Evolutionary conservation across 64 coral and sea anemone species (phyloP).

Genomic region (Orbicella faveolata): DNA sequence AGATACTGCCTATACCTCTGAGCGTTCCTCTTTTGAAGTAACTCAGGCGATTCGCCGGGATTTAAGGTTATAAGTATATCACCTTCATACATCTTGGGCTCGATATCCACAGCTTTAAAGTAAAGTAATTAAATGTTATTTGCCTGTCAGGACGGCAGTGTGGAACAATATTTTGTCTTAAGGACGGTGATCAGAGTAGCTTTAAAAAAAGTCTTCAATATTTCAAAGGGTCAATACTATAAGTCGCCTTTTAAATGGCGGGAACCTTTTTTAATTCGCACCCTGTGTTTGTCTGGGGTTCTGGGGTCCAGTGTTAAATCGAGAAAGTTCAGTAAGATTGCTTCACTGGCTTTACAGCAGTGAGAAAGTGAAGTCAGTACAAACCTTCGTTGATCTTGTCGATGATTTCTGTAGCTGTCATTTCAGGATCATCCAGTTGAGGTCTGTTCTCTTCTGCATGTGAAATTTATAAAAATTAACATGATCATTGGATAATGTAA

Average conservation of each 20-base stretch:
- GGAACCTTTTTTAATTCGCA: too few species aligned
- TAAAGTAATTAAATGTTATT: too few species aligned
- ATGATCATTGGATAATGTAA: not conserved
- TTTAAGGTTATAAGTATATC: slow-evolving; percentile 18
- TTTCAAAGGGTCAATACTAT: too few species aligned
- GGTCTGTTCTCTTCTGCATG: not conserved
- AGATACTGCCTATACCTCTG: not conserved
- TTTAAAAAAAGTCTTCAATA: too few species aligned
- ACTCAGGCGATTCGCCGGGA: not conserved
- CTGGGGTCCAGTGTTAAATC: too few species aligned
- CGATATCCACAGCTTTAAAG: not conserved
- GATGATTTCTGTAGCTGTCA: slow-evolving; percentile 12
- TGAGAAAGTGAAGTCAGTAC: not conserved
- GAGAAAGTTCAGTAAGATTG: too few species aligned
- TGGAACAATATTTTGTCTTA: too few species aligned
- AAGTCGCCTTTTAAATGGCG: too few species aligned
- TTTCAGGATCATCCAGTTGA: not conserved
- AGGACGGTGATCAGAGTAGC: too few species aligned
- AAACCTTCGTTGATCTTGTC: slow-evolving; percentile 14
- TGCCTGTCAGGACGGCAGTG: too few species aligned
- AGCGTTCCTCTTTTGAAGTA: slow-evolving; percentile 60
- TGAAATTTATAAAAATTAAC: not conserved
- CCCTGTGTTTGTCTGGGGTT: too few species aligned
- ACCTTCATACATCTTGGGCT: slow-evolving; percentile 48
- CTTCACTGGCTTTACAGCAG: too few species aligned